Percentiles rank a stretch among this genome's conserved stretches.
Evolutionary conservation across 2,888 invertebrate species (phyloP).

Genomic region (Ormia ochracea): DNA sequence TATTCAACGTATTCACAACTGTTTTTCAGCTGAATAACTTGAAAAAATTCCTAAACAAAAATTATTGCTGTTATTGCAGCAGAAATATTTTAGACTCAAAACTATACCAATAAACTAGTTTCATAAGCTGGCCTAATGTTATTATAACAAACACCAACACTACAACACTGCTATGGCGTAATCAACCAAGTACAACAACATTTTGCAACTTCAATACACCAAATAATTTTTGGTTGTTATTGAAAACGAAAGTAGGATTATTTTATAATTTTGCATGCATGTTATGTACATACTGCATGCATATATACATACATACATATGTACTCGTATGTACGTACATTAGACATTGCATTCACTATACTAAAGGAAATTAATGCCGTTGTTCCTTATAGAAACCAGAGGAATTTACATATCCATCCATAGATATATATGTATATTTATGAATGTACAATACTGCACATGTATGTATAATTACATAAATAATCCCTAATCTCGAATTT

Average conservation of each 20-base stretch:
- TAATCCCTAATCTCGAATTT: too few relatives aligned
- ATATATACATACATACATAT: background rate
- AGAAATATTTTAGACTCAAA: slow-evolving; percentile 16
- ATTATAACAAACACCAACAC: slow-evolving; percentile 29
- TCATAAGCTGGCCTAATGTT: slow-evolving; percentile 54
- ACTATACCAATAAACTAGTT: slow-evolving; percentile 53
- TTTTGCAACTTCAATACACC: slow-evolving; percentile 30
- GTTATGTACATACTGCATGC: background rate
- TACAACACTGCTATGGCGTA: slow-evolving; percentile 39
- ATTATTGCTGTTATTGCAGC: background rate
- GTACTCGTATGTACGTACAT: too few relatives aligned
- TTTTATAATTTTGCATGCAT: background rate
- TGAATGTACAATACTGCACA: background rate
- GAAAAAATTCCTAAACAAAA: slow-evolving; percentile 34
- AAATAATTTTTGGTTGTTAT: slow-evolving; percentile 44
- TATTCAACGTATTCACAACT: slow-evolving; percentile 52
- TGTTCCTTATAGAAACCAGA: too few relatives aligned
- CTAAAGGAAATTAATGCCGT: too few relatives aligned
- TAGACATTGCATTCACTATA: too few relatives aligned
- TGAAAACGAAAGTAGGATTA: slow-evolving; percentile 32
- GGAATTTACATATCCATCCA: too few relatives aligned
- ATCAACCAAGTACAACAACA: slow-evolving; percentile 53
- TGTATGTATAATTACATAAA: too few relatives aligned
- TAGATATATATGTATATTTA: background rate
- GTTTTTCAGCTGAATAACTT: slow-evolving; percentile 57